Evolutionary conservation across 1,140 invertebrate genomes (phyloP), one percentile per base, ranked within the genome.

Genomic region (Zaprionus vittiger): DNA sequence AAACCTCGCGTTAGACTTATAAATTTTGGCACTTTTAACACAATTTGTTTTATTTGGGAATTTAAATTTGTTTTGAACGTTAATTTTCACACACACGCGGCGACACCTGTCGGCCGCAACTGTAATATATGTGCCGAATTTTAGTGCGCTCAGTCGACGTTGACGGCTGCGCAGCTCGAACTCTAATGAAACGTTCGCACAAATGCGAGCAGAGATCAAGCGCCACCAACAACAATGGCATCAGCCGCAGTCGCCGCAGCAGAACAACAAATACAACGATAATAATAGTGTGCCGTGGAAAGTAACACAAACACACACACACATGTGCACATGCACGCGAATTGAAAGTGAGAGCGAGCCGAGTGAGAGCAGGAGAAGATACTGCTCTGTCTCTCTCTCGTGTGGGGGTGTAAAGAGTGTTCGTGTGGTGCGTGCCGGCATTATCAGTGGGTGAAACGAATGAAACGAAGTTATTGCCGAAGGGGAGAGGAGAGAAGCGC

Each of bases 271-370:
- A 52, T 52, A 52, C 20, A 52, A 22, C 20, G 17, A 24, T 24
- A 22, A 52, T 52, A 52, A 52, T 52, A 34, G 31, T 34, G 9
- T 24, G 47, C 47, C 20, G 47, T 62, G 49, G 63, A 62, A 67
- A 81, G 64, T 63, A 78, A 3, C 31, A 34, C 31, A 34, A 3
- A 3, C 31, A 34, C 31, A 9, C 9, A 11, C 31, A 34, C 9
- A 34, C 31, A 34, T 31, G 28, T 76, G 77, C 69, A 55, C 68
- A 75, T 60, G 52, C 55, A 41, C 22, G 49, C 74, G 34, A 79
- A 86, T 77, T 79, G 80, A 86, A 80, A 86, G 75, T 85, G 82
- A 84, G 82, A 84, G 82, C 82, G 59, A 38, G 41, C 59, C 49
- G 34, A 55, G 34, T 1, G 28, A 54, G 14, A 49, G 47, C n/a